A percentile compares a stretch with the other conserved stretches of the same genome.
These are phyloP conservation scores for Microplitis demolitor DNA, from an alignment of 1,140 invertebrate genomes.

Conservation along the genomic window DNA sequence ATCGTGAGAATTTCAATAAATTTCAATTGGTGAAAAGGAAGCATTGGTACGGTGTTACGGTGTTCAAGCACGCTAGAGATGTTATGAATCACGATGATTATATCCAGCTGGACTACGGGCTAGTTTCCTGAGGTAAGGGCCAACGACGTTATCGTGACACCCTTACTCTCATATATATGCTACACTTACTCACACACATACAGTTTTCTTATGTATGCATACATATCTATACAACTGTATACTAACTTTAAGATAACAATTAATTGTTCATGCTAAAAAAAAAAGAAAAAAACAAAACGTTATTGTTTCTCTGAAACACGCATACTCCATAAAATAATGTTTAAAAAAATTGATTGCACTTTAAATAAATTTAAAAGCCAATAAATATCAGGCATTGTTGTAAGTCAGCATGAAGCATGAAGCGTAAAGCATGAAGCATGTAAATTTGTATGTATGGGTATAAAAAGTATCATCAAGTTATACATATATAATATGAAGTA, in stretches of 20 bases:
- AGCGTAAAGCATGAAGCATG: no score
- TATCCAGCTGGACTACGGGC: neutral
- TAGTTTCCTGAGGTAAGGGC: neutral
- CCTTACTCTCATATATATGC: neutral
- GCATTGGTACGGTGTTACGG: conserved; percentile 13
- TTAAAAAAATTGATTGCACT: no score
- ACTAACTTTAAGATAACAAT: no score
- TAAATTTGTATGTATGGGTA: neutral
- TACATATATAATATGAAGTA: neutral
- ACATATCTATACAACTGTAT: no score
- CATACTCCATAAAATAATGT: no score
- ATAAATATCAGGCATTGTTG: no score
- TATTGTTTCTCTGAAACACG: no score
- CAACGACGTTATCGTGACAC: neutral
- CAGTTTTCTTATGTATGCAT: neutral
- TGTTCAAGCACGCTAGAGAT: conserved; percentile 27
- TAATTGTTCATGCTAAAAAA: no score
- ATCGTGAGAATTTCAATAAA: conserved; percentile 31
- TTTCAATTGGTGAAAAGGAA: conserved; percentile 33
- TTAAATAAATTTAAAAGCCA: no score
- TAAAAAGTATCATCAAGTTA: neutral
- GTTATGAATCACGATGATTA: conserved; percentile 31
- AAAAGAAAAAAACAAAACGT: no score
- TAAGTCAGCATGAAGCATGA: no score
- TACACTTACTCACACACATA: neutral